A percentile compares a stretch with the other conserved stretches of the same genome.
These are phyloP conservation scores for Pangasius mekongensis DNA, from an alignment of 2,797 vertebrate species.

Conservation along the genomic window DNA sequence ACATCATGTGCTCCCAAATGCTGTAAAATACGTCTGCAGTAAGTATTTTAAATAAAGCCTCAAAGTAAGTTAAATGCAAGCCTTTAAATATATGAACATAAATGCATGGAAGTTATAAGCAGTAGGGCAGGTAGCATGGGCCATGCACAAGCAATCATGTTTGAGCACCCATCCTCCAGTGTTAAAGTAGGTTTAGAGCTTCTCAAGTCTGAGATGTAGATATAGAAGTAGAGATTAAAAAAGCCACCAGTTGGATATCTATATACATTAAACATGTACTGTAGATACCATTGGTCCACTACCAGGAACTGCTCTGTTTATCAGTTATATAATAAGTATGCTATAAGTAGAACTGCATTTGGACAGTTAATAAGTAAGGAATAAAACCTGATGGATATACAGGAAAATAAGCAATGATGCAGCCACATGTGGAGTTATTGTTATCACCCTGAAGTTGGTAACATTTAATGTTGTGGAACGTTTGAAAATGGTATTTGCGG, in stretches of 20 bases:
- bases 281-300: neutral
- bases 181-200: neutral
- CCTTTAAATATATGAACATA: neutral
- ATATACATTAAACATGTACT: neutral
- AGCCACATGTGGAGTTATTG: neutral
- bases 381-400: neutral
- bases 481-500: neutral
- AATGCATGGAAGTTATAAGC: neutral
- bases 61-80: neutral
- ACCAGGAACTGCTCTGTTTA: neutral
- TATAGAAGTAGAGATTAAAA: neutral
- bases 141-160: slow-evolving; percentile 2
- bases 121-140: neutral
- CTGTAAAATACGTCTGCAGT: neutral
- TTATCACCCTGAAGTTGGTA: neutral
- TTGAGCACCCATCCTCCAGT: neutral
- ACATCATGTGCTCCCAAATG: neutral
- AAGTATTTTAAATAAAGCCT: neutral
- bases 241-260: neutral
- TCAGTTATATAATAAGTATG: neutral
- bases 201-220: neutral
- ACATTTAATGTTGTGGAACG: neutral
- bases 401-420: neutral
- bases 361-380: neutral
- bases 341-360: neutral